These are phyloP conservation scores for Achlya flavicornis DNA, from an alignment of 2,888 invertebrate species.

Conservation along the genomic window DNA sequence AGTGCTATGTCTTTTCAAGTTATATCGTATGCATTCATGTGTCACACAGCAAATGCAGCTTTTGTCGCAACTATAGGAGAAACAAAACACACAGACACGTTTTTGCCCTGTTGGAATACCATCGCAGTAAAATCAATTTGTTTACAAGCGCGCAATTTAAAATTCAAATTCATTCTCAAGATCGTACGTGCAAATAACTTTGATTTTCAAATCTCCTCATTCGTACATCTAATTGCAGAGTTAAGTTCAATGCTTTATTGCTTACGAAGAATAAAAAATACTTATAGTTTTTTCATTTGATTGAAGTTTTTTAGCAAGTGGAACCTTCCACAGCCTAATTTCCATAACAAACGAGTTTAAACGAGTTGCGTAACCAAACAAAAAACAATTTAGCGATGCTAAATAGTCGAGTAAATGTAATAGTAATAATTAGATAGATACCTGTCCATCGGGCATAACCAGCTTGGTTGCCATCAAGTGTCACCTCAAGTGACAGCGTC, in stretches of 20 bases:
- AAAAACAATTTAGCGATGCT: conserved; percentile 8
- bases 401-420: conserved; percentile 8
- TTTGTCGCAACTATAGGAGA: neutral
- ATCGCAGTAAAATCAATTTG: conserved; percentile 28
- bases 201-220: conserved; percentile 17
- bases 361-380: neutral
- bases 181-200: conserved; percentile 28
- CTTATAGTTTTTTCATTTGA: neutral
- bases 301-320: conserved; percentile 4
- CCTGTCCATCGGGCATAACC: neutral
- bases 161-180: conserved; percentile 37
- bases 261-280: neutral
- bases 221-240: conserved; percentile 16
- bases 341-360: neutral
- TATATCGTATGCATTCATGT: neutral
- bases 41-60: neutral
- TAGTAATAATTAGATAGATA: conserved; percentile 10
- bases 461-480: conserved; percentile 3
- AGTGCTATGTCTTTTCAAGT: neutral
- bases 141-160: conserved; percentile 36
- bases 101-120: conserved; percentile 31
- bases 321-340: conserved; percentile 8
- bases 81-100: conserved; percentile 17
- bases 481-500: conserved; percentile 7
- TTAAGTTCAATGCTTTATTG: conserved; percentile 1